Base-by-base conservation (phyloP, 1,140 invertebrate genomes). In the Trichomalopsis sarcophagae region DNA sequence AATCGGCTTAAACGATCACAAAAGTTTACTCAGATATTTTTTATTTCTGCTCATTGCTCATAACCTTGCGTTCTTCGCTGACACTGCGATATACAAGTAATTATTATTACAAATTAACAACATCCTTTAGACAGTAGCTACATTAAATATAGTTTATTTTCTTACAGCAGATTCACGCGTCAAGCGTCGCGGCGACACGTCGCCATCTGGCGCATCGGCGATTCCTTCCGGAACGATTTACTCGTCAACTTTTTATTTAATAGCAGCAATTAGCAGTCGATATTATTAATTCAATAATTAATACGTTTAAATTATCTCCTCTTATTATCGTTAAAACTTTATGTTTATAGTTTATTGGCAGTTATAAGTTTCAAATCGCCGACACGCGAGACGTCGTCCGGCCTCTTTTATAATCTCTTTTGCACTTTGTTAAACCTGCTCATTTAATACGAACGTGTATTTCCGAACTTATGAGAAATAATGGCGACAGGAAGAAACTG, bases 51-150 rank as follows among this genome's bases (percentile, higher is more conserved):
- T 84, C 82, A 83, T 78, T 84, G 68, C 50, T 85, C 69, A 40
- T 85, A 85, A 81, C 62, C 33, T 69, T 81, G 36, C n/a, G 47
- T 81, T 73, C 47, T 62, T 84, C 62, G 71, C 62, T n/a, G 66
- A 82, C 21, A 82, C 36, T n/a, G 79, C 80, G 81, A 83, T 27
- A 80, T 83, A 86, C 76, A 86, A 82, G 76, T 82, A 47, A 82
- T 82, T 86, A 88, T 90, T 90, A 89, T 89, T 90, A 90, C 87
- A 91, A 91, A 90, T 91, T 90, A 91, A 91, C 88, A 91, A 90
- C 86, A 86, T 89, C 87, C 87, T 88, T 89, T 84, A 87, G 87
- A 87, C 82, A 84, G 47, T 89, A 88, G 87, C 86, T 86, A 85
- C 82, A 81, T 84, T 86, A 84, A 81, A 81, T 86, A 86, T 84